These are phyloP conservation scores for Thysanoteuthis rhombus DNA, from an alignment of 2,888 invertebrate genomes.

Conservation along the genomic window DNA sequence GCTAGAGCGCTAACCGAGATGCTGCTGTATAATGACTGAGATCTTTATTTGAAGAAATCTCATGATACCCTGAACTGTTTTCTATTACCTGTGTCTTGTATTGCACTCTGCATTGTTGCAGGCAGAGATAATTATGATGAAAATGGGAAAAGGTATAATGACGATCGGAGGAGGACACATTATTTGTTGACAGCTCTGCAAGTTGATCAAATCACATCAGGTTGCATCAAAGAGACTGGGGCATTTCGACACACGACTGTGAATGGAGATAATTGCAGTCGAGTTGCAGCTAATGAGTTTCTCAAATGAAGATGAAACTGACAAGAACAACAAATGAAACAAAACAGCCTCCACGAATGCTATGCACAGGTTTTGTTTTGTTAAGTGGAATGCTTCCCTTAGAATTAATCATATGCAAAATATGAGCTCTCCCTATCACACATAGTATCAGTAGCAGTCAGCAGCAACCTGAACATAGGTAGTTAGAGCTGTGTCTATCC, in stretches of 20 bases:
- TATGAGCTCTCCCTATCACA: too few relatives aligned
- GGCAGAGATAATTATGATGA: neutral
- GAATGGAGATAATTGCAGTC: neutral
- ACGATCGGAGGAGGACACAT: neutral
- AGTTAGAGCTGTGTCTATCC: too few relatives aligned
- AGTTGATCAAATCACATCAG: neutral
- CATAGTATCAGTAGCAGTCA: too few relatives aligned
- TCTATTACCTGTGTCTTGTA: neutral
- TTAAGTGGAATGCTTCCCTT: too few relatives aligned
- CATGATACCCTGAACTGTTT: neutral
- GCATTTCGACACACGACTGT: neutral
- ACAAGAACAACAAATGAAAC: neutral
- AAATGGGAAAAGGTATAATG: neutral
- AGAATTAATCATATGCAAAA: too few relatives aligned
- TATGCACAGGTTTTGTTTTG: too few relatives aligned
- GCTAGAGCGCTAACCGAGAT: too few relatives aligned
- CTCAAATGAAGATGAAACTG: neutral
- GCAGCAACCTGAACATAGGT: too few relatives aligned
- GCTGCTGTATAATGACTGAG: too few relatives aligned
- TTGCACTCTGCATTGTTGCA: neutral
- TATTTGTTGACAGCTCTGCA: neutral
- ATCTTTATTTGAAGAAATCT: neutral
- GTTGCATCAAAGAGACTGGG: neutral
- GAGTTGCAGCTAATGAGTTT: neutral
- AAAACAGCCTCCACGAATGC: neutral